These are phyloP conservation scores for Hylia prasina DNA, from an alignment of 2,113 vertebrate species.

Conservation along the genomic window DNA sequence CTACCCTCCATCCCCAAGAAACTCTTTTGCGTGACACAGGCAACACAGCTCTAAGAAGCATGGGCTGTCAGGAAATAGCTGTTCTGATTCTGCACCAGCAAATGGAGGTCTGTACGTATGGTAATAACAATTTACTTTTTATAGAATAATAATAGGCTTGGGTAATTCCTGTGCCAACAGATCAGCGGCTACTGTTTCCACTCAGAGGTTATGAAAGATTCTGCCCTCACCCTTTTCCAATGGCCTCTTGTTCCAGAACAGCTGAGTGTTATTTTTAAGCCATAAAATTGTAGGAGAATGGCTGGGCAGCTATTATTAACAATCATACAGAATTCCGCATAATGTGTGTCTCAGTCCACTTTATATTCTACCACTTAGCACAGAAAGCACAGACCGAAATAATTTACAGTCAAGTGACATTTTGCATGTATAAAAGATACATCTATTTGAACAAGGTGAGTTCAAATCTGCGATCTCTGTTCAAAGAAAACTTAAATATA, in stretches of 20 bases:
- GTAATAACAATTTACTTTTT: conserved; percentile 57
- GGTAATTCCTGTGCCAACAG: conserved; percentile 48
- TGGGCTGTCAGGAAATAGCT: neutral
- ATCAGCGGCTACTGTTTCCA: conserved; percentile 46
- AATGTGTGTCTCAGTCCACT: conserved; percentile 15
- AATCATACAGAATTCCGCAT: conserved; percentile 35
- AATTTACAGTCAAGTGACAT: conserved; percentile 25
- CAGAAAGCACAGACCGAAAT: conserved; percentile 33
- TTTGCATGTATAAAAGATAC: conserved; percentile 37
- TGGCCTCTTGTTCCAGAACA: conserved; percentile 48
- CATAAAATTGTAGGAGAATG: conserved; percentile 46
- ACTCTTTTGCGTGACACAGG: fast-evolving
- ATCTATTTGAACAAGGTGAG: conserved; percentile 20
- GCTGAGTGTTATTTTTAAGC: conserved; percentile 57
- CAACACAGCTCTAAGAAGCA: neutral
- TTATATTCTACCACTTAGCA: neutral
- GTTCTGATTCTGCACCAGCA: neutral
- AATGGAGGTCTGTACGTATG: conserved; percentile 10
- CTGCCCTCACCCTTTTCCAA: conserved; percentile 40
- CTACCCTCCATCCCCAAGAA: neutral
- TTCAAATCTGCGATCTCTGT: conserved; percentile 1
- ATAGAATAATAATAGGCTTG: conserved; percentile 62
- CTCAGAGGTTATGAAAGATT: conserved; percentile 33
- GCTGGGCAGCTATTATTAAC: conserved; percentile 52
- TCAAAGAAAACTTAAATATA: conserved; percentile 14